phyloP scores from a whole-genome alignment of 2,888 invertebrate species.

The Odontocerum albicorne region DNA sequence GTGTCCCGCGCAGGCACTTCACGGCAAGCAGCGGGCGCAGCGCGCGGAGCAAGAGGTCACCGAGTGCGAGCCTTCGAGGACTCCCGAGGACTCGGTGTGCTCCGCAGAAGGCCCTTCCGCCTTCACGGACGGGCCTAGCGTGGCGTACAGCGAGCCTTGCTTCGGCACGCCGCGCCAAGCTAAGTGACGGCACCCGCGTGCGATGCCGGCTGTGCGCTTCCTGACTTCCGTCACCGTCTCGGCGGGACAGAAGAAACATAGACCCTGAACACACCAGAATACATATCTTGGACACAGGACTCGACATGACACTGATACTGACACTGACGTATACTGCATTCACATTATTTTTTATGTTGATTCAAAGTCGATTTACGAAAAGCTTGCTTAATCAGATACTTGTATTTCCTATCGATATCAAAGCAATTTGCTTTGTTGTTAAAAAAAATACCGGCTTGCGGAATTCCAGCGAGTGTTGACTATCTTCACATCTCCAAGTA shows the following conservation, averaged over 20 bases:
- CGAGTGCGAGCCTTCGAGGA: conserved; percentile 80
- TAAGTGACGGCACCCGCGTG: conserved; percentile 35
- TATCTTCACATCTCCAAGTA: too few relatives aligned
- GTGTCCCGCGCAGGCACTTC: conserved; percentile 62
- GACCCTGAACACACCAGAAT: neutral
- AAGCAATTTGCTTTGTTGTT: too few relatives aligned
- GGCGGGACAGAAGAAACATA: neutral
- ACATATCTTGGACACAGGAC: too few relatives aligned
- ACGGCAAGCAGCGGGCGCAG: conserved; percentile 58
- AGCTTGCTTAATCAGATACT: neutral
- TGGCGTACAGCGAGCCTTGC: conserved; percentile 43
- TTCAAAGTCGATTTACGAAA: too few relatives aligned
- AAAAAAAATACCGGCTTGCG: too few relatives aligned
- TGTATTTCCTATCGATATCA: neutral
- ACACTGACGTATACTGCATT: neutral
- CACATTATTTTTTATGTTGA: neutral
- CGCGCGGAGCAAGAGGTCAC: conserved; percentile 66
- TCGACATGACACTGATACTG: too few relatives aligned
- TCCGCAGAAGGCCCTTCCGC: conserved; percentile 82
- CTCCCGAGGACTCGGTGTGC: conserved; percentile 90
- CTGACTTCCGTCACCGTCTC: conserved; percentile 9
- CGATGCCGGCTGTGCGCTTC: conserved; percentile 33
- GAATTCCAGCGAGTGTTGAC: too few relatives aligned
- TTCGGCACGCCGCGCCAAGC: conserved; percentile 36
- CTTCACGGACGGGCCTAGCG: conserved; percentile 61